Evolutionary conservation across 2,888 invertebrate genomes (phyloP).

Genomic region (Amphiduros pacificus): DNA sequence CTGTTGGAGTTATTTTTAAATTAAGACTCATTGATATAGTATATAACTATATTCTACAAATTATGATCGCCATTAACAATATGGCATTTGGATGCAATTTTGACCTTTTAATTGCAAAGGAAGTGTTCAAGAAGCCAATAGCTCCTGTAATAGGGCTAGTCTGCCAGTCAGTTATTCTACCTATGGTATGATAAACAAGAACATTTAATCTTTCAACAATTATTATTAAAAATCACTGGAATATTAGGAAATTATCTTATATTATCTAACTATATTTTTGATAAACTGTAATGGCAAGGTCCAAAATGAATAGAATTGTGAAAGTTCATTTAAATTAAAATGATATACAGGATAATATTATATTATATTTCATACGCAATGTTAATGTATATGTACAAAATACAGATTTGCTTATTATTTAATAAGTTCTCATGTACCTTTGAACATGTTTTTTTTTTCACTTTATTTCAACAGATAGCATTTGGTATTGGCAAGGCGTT

Average conservation of each 20-base stretch:
- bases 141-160: constrained; percentile 62
- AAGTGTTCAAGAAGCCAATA: constrained; percentile 59
- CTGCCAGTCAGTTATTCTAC: constrained; percentile 64
- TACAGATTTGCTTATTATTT: not conserved
- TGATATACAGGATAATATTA: not conserved
- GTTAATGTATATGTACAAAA: not conserved
- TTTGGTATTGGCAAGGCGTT: constrained; percentile 11
- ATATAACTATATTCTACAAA: constrained; percentile 49
- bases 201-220: not conserved
- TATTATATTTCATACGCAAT: not conserved
- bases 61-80: constrained; percentile 51
- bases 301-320: too few relatives aligned
- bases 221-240: not conserved
- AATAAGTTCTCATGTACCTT: not conserved
- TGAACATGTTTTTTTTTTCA: not conserved
- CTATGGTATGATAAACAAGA: constrained; percentile 51
- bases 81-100: constrained; percentile 62
- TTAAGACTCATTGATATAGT: constrained; percentile 34
- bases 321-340: too few relatives aligned
- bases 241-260: not conserved
- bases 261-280: not conserved
- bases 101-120: constrained; percentile 53
- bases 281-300: too few relatives aligned
- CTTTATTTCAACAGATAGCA: constrained; percentile 14
- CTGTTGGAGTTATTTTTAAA: constrained; percentile 22